Evolutionary conservation across 2,113 vertebrate species (phyloP).

Genomic region (Alectura lathami): DNA sequence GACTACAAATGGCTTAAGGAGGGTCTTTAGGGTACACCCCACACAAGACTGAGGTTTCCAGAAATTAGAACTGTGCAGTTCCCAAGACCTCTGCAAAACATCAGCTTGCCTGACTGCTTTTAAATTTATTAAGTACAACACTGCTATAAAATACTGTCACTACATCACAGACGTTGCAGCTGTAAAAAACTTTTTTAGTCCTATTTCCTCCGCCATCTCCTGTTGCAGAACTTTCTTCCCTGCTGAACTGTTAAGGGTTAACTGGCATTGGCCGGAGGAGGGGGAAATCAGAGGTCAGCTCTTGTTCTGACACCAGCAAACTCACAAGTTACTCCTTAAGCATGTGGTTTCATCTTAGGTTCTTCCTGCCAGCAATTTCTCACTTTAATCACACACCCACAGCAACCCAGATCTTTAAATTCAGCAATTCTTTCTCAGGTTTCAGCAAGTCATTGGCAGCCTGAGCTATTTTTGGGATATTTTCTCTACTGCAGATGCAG

Average conservation of each 20-base stretch:
- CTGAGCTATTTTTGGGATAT: constrained; percentile 80
- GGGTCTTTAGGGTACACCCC: not conserved
- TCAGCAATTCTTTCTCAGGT: constrained; percentile 82
- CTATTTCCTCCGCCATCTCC: not conserved
- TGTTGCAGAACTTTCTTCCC: not conserved
- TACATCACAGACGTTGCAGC: not conserved
- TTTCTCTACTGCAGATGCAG: constrained; percentile 82
- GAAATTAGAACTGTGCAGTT: constrained; percentile 26
- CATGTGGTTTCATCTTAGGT: constrained; percentile 68
- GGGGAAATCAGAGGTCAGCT: constrained; percentile 67
- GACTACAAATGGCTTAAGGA: not conserved
- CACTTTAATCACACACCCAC: constrained; percentile 79
- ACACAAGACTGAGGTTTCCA: not conserved
- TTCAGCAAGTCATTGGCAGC: constrained; percentile 80
- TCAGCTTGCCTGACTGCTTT: not conserved
- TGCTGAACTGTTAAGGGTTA: constrained; percentile 53
- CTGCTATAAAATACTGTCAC: not conserved
- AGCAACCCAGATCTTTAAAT: constrained; percentile 80
- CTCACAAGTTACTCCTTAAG: constrained; percentile 67
- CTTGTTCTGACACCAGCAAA: constrained; percentile 52
- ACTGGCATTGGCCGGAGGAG: constrained; percentile 42
- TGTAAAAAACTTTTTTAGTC: not conserved
- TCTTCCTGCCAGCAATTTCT: constrained; percentile 76
- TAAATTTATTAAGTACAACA: constrained; percentile 9
- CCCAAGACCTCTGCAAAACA: constrained; percentile 30